Evolutionary conservation across 2,797 vertebrate species (phyloP), one percentile per base, ranked within the genome.

Genomic region (Coranthus polyacanthus): DNA sequence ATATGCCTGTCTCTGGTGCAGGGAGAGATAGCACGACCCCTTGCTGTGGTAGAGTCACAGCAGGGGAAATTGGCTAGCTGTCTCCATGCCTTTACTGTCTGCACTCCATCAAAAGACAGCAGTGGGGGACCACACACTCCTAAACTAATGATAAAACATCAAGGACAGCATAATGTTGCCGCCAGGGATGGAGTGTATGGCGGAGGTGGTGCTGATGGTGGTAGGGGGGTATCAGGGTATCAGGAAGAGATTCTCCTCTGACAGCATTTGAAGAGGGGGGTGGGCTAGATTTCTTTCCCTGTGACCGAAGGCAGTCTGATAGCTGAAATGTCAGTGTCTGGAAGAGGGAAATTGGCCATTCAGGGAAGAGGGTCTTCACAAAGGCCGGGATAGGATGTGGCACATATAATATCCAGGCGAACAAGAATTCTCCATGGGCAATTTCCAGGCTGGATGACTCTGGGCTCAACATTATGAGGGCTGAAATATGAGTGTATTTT

Each of bases 41-140:
- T 89, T 54, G 89, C 90, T 92, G 94, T 36, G 85, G 74, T 79
- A 67, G 69, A 78, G 75, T 87, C 85, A 18, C 89, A 89, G 93
- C 91, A 75, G 90, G 84, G 45, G 78, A 93, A 88, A 86, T 94
- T 94, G 93, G 82, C 91, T 94, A 82, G 81, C 91, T 72, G 91
- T 91, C 77, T 92, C 90, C 78, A 89, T 89, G 88, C 83, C 93
- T 89, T 92, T 94, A 84, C 94, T 92, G 89, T 88, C 92, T 92
- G 86, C 79, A 90, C 91, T 90, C 93, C 93, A 92, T 81, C 86
- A 93, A 90, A 87, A 88, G 93, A 68, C 72, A 84, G 79, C 96
- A 93, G 95, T 92, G 85, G 94, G 95, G 90, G 88, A 92, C 78
- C 90, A 85, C 93, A 89, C 91, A 88, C 93, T 94, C 92, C 93